Percentiles rank a stretch among this genome's conserved stretches.
Evolutionary conservation across 1,140 invertebrate genomes (phyloP).

Genomic region (Drosophila chauvacae): DNA sequence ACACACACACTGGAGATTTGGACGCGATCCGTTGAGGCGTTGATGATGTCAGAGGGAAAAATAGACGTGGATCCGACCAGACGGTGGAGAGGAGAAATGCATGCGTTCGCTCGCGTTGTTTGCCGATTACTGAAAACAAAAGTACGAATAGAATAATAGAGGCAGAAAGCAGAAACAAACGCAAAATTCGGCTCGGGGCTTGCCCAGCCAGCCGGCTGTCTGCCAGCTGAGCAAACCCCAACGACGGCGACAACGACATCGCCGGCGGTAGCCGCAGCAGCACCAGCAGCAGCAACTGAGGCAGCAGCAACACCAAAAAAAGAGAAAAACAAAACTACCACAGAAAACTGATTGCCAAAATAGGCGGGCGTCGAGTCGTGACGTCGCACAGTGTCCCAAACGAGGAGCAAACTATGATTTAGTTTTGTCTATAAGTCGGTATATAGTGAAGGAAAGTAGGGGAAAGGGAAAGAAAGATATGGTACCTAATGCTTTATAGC

Average conservation of each 20-base stretch:
- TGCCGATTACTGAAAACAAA: conserved; percentile 72
- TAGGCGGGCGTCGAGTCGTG: conserved; percentile 45
- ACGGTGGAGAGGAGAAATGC: conserved; percentile 56
- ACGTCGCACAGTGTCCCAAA: conserved; percentile 36
- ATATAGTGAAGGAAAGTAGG: neutral
- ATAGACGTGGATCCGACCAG: conserved; percentile 21
- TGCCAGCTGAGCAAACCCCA: conserved; percentile 17
- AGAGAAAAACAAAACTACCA: neutral
- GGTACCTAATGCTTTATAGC: neutral
- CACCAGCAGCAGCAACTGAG: neutral
- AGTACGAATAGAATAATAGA: conserved; percentile 36
- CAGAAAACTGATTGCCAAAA: conserved; percentile 65
- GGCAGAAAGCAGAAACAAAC: conserved; percentile 29
- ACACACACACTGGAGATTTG: conserved; percentile 18
- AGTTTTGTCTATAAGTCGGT: neutral
- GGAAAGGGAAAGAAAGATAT: neutral
- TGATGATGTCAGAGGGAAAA: conserved; percentile 42
- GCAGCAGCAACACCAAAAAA: conserved; percentile 21
- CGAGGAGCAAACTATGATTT: neutral
- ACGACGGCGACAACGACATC: conserved; percentile 21
- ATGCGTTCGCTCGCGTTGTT: conserved; percentile 76
- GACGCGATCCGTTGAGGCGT: conserved; percentile 5
- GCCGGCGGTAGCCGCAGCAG: neutral
- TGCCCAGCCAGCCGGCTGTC: conserved; percentile 20
- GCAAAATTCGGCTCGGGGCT: conserved; percentile 19